Conservation (phyloP, 1,140 invertebrate genomes). For the Brachionus calyciflorus region DNA sequence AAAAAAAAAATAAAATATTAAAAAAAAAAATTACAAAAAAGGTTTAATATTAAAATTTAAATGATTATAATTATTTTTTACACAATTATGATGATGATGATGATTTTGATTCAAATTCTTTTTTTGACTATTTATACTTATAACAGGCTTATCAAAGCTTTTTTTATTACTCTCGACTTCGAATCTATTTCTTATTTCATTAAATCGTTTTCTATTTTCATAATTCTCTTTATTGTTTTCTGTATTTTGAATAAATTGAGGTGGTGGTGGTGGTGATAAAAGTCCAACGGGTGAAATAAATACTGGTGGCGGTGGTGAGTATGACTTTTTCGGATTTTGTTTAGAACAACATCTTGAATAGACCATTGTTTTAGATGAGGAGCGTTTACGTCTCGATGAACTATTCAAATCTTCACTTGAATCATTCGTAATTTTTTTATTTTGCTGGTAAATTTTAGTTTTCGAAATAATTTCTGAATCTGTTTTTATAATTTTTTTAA, state of each 20-base stretch:
- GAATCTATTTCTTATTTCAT: constrained; percentile 28
- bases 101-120: background rate
- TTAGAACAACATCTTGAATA: constrained; percentile 17
- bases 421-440: background rate
- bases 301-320: constrained; percentile 5
- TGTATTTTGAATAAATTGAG: background rate
- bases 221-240: background rate
- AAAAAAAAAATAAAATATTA: background rate
- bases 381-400: background rate
- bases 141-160: background rate
- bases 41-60: background rate
- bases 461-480: too few species aligned
- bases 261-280: background rate
- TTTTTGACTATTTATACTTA: background rate
- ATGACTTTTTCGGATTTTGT: constrained; percentile 14
- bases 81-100: too few species aligned
- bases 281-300: background rate
- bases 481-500: too few species aligned
- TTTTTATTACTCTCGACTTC: background rate
- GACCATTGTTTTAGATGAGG: background rate
- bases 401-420: background rate
- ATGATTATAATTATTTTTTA: constrained; percentile 31
- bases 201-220: background rate
- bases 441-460: constrained; percentile 30
- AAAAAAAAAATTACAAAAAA: background rate